Percentiles rank a stretch among this genome's conserved stretches.
Conservation (phyloP, 2,797 vertebrate genomes). For the Poecilia gillii region DNA sequence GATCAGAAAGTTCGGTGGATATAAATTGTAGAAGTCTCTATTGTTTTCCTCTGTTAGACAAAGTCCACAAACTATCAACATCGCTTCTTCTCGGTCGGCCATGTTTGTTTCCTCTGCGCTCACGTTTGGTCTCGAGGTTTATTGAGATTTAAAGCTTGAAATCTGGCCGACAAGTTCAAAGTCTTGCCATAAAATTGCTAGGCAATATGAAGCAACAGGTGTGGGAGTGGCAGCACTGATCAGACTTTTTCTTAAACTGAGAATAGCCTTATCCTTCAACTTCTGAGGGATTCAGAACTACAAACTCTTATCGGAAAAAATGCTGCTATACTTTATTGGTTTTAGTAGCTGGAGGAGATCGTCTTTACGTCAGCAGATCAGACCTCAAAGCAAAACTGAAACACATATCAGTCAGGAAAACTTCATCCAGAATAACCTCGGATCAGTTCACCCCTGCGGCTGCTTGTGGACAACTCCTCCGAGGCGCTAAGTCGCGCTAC, state of each 20-base stretch:
- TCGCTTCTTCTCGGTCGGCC: no score
- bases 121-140: no score
- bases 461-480: constrained; percentile 3
- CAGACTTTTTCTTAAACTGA: background rate
- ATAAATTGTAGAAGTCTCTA: no score
- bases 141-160: no score
- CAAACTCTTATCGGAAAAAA: background rate
- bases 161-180: no score
- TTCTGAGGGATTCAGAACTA: background rate
- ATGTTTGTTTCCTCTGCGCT: no score
- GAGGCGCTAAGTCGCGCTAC: background rate
- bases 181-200: background rate
- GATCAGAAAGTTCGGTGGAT: no score
- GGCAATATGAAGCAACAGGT: no score
- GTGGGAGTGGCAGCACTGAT: background rate
- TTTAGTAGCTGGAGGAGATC: background rate
- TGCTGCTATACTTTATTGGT: background rate
- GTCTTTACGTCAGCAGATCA: background rate
- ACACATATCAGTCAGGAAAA: background rate
- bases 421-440: background rate
- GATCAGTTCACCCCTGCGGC: background rate
- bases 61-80: no score
- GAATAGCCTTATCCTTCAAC: background rate
- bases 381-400: background rate
- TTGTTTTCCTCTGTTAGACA: no score